Evolutionary conservation across 2,888 invertebrate species (phyloP), one percentile per base, ranked within the genome.

Genomic region (Epistrophella euchroma): DNA sequence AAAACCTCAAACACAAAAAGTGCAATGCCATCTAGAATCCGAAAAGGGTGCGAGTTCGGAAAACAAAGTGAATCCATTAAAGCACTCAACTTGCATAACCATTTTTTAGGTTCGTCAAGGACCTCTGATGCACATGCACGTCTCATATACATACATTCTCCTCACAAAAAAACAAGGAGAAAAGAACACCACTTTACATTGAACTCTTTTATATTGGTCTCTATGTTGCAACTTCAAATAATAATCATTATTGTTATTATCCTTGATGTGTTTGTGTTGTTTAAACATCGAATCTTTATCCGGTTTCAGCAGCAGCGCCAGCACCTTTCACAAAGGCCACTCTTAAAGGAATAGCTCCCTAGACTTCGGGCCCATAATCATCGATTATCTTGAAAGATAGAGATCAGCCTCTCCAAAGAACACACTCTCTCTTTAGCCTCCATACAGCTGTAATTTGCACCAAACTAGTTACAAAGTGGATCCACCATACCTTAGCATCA

Each of bases 241-340:
- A 86, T 82, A 78, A 86, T 86, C 86, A 86, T 86, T 86, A 86
- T 86, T 86, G 82, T 86, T 86, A 86, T 86, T 82, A 86, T 86
- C 86, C 74, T 52, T 66, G 47, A 66, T 66, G 22, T 64, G 17
- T 77, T 28, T 72, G 47, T 78, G 77, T 52, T 81, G 72, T 71
- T 45, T 45, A 81, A 43, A 37, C 81, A 81, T 86, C 60, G 58
- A 73, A 82, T 86, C 78, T 86, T 82, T 86, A 71, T 77, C 73
- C 73, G 70, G 55, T 52, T 55, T 17, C 15, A 43, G 7, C 40
- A 40, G 35, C 15, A 47, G 19, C 37, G 19, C 32, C 4, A 68
- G 25, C 52, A 70, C 55, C 76, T 79, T 68, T 50, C 15, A 76
- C 81, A 76, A 73, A 81, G 80, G 56, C 45, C n/a, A 62, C 35